Percentiles rank a stretch among this genome's conserved stretches.
Evolutionary conservation across 1,140 invertebrate species (phyloP).

Genomic region (Orussus abietinus): DNA sequence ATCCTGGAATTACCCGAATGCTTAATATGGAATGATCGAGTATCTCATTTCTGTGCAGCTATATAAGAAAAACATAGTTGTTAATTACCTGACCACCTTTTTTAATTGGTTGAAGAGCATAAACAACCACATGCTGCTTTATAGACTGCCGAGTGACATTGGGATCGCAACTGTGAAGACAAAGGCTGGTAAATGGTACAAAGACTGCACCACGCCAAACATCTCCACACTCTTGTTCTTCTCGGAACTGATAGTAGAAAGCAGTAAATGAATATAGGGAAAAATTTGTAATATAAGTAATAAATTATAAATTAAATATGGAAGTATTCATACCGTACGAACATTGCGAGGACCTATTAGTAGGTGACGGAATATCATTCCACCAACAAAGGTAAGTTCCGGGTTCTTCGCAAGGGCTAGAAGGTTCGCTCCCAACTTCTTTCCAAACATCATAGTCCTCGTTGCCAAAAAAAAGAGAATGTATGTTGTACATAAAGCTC

Average conservation of each 20-base stretch:
- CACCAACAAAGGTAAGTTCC: constrained; percentile 49
- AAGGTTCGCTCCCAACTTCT: constrained; percentile 25
- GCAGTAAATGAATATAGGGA: background rate
- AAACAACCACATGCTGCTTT: constrained; percentile 54
- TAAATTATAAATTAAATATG: background rate
- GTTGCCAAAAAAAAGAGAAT: constrained; percentile 66
- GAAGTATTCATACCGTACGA: constrained; percentile 73
- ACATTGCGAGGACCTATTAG: constrained; percentile 82
- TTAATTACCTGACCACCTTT: constrained; percentile 58
- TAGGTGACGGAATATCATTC: constrained; percentile 67
- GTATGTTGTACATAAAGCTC: constrained; percentile 64
- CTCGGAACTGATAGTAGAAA: constrained; percentile 33
- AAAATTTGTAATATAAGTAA: background rate
- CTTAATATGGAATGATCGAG: too few species aligned
- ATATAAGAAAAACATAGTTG: background rate
- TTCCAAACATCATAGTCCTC: constrained; percentile 57
- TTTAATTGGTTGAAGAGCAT: constrained; percentile 62
- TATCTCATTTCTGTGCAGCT: background rate
- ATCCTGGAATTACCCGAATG: too few species aligned
- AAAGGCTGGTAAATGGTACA: constrained; percentile 71
- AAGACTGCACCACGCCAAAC: constrained; percentile 61
- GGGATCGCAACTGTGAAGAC: constrained; percentile 90
- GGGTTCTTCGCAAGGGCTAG: constrained; percentile 20
- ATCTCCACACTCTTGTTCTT: constrained; percentile 19
- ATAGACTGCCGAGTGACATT: constrained; percentile 68